Conservation (phyloP, 2,113 vertebrate genomes). For the Carettochelys insculpta region DNA sequence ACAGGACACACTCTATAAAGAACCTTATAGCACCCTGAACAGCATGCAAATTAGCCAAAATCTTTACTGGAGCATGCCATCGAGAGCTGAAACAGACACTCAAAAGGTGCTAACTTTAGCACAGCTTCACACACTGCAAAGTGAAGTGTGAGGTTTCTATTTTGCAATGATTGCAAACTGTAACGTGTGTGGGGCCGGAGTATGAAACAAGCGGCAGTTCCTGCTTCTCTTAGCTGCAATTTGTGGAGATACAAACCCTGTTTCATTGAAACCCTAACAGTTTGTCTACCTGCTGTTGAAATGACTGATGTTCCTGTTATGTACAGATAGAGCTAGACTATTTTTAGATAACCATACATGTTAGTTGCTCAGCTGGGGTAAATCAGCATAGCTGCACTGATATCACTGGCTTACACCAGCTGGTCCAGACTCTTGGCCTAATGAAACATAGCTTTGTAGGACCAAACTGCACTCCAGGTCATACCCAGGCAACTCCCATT, state of each 20-base stretch:
- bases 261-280: not conserved
- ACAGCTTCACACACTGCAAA: not conserved
- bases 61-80: not conserved
- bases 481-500: not conserved
- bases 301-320: not conserved
- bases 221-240: not conserved
- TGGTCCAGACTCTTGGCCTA: not conserved
- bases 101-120: not conserved
- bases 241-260: not conserved
- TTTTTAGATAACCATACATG: not conserved
- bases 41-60: not conserved
- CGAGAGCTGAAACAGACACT: not conserved
- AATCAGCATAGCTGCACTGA: not conserved
- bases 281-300: not conserved
- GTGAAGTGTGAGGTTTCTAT: not conserved
- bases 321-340: not conserved
- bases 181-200: not conserved
- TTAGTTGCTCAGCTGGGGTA: not conserved
- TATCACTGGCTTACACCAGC: not conserved
- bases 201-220: not conserved
- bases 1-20: conserved; percentile 32
- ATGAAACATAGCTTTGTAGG: not conserved
- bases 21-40: not conserved
- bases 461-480: not conserved
- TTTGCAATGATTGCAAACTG: not conserved